Base-by-base conservation (phyloP, 2,797 vertebrate genomes). In the Manis crassicaudata region DNA sequence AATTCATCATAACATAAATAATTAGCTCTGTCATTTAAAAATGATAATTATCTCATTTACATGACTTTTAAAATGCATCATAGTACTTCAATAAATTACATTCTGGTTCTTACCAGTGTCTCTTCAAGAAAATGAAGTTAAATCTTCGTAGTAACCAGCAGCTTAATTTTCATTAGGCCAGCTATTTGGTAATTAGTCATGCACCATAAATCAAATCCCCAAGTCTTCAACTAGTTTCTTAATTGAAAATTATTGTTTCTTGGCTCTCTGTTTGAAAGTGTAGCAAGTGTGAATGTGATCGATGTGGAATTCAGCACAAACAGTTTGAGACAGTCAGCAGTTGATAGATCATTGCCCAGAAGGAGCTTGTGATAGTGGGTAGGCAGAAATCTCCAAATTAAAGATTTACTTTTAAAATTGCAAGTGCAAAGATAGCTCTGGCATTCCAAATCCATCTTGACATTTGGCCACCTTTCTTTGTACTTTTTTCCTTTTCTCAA, bases 241-340 rank as follows among this genome's bases (percentile, higher is more conserved):
- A 99, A 99, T 99, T 99, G 99, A 99, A 99, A 99, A 99, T 99
- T 99, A 99, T 99, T 99, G 98, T 98, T 99, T 99, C 98, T 99
- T 98, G 98, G 98, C 95, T 98, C 98, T 99, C 98, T 99, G 98
- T 99, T 99, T 98, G 98, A 99, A 99, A 98, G 98, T 99, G 98
- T 97, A 98, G 98, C 98, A 98, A 99, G 98, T 99, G 98, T 98
- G 98, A 99, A 98, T 98, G 99, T 99, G 99, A 99, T 99, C 99
- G 98, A 99, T 99, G 99, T 99, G 98, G 98, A 99, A 99, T 98
- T 99, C 98, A 99, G 99, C 98, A 98, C 99, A 99, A 99, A 99
- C 99, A 99, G 99, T 99, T 99, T 99, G 99, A 99, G 99, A 98
- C 98, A 99, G 99, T 99, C 99, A 99, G 98, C 98, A 98, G 96